Evolutionary conservation across 2,888 invertebrate species (phyloP).

Genomic region (Lasioglossum villosulum): DNA sequence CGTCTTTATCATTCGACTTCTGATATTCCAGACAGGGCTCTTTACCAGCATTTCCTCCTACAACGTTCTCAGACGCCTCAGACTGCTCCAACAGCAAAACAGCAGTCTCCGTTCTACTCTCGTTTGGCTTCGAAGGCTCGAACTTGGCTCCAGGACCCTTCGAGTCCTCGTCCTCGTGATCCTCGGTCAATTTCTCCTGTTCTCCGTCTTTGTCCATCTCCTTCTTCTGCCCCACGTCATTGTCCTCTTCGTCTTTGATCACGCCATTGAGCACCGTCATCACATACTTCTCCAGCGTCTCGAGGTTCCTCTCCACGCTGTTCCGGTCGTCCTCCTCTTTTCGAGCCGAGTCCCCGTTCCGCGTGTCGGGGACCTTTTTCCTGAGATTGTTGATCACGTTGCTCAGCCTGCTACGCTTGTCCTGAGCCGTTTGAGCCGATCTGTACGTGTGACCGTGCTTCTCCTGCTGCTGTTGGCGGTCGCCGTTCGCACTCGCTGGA

Average conservation of each 20-base stretch:
- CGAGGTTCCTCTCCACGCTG: slow-evolving; percentile 80
- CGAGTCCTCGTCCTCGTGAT: slow-evolving; percentile 54
- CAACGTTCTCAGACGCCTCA: slow-evolving; percentile 33
- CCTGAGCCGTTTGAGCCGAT: slow-evolving; percentile 78
- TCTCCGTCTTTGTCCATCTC: slow-evolving; percentile 46
- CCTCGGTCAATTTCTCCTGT: slow-evolving; percentile 44
- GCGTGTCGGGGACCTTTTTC: slow-evolving; percentile 79
- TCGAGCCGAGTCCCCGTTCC: slow-evolving; percentile 47
- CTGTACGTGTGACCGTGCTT: slow-evolving; percentile 66
- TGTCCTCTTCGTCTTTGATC: slow-evolving; percentile 80
- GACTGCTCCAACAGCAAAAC: slow-evolving; percentile 64
- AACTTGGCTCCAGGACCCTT: slow-evolving; percentile 53
- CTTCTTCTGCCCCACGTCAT: slow-evolving; percentile 41
- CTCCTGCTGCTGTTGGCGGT: slow-evolving; percentile 74
- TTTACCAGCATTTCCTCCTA: not conserved
- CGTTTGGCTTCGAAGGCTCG: slow-evolving; percentile 76
- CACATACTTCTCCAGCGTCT: slow-evolving; percentile 81
- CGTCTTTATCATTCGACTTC: not conserved
- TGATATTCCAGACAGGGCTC: slow-evolving; percentile 21
- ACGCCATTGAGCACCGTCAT: slow-evolving; percentile 83
- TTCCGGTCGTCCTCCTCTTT: slow-evolving; percentile 69
- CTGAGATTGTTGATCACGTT: slow-evolving; percentile 82
- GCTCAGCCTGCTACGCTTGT: slow-evolving; percentile 81
- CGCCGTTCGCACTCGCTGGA: slow-evolving; percentile 72
- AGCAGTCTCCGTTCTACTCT: slow-evolving; percentile 76